Evolutionary conservation across 2,113 vertebrate genomes (phyloP), one percentile per base, ranked within the genome.

Genomic region (Burhinus oedicnemus): DNA sequence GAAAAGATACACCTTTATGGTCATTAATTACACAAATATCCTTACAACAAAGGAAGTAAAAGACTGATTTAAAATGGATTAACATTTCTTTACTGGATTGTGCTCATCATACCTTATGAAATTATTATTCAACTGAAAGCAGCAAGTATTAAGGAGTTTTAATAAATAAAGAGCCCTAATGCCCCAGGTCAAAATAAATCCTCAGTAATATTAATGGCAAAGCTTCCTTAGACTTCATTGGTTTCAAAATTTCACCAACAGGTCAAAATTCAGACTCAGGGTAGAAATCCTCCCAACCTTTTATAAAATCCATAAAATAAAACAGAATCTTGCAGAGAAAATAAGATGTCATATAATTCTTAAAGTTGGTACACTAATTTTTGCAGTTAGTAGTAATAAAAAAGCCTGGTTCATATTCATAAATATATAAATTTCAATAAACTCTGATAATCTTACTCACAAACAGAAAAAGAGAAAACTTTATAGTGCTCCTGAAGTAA

Each of bases 51-150:
- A 82, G n/a, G 32, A 71, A 19, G 27, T 61, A 79, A 69, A 69
- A 47, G 36, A 76, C 8, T 58, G 29, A 68, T 91, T 42, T 90
- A 65, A 93, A 94, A 91, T 30, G 7, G 44, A 89, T 92, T 49
- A 12, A 45, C 66, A 75, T 87, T 88, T 57, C 70, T 76, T 87
- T 55, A 60, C 57, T 57, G 40, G 45, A 60, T 19, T 85, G 80
- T 76, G 57, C 83, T 91, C 36, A 27, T 76, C 64, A 66, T 38
- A 71, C 17, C 52, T 89, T 55, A 84, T 29, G n/a, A 95, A 89
- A 96, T 87, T 69, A 79, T 83, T 91, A 79, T 79, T 84, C 62
- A 69, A 36, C 32, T n/a, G 52, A 89, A 95, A 90, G 64, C 34
- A 86, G 54, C 15, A 71, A 91, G 49, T 76, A 87, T 85, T 68